These are phyloP conservation scores for Cercocebus atys DNA, from an alignment of 2,113 vertebrate genomes.

Conservation along the genomic window DNA sequence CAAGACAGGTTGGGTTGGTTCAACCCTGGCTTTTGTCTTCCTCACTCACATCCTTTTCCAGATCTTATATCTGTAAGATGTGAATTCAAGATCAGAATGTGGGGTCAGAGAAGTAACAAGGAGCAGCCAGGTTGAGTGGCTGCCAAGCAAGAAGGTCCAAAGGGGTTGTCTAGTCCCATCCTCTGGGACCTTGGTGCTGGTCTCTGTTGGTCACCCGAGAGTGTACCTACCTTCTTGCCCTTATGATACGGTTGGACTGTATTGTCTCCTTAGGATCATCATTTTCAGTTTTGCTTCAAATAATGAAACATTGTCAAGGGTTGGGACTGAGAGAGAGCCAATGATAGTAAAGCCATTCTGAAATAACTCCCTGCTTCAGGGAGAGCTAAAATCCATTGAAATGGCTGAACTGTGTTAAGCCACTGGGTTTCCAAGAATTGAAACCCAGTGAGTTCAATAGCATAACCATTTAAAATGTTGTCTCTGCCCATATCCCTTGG, in stretches of 20 bases:
- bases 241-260: background rate
- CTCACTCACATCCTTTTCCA: background rate
- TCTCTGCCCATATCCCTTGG: background rate
- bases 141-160: background rate
- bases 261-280: background rate
- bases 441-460: background rate
- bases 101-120: no score
- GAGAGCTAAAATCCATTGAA: background rate
- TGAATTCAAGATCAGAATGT: background rate
- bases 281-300: conserved; percentile 16
- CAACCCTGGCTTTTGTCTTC: background rate
- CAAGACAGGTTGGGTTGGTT: background rate
- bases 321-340: background rate
- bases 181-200: background rate
- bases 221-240: background rate
- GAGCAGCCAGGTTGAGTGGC: background rate
- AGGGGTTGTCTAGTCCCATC: background rate
- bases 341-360: background rate
- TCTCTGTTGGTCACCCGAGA: background rate
- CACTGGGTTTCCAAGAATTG: background rate
- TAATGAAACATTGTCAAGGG: background rate
- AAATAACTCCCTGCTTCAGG: background rate
- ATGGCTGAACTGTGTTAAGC: background rate
- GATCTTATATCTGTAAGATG: background rate
- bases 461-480: fast-evolving